A percentile compares a stretch with the other conserved stretches of the same genome.
Conservation (phyloP, 2,888 invertebrate genomes). For the Cheilosia grossa region DNA sequence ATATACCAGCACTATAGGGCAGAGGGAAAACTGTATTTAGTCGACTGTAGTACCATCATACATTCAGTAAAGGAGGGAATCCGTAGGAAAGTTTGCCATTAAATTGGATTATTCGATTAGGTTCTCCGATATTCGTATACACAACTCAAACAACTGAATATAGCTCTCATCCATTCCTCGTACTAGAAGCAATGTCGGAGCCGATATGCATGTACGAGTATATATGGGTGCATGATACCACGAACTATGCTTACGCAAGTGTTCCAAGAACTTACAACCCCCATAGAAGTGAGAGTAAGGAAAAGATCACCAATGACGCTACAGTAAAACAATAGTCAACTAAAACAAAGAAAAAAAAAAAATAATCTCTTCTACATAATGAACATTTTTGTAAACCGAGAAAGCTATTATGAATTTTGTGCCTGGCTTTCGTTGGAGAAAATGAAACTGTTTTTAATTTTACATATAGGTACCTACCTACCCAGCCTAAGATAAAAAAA, state of each 20-base stretch:
- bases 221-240: neutral
- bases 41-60: conserved; percentile 19
- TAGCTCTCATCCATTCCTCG: neutral
- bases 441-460: neutral
- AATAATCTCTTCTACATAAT: neutral
- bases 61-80: conserved; percentile 51
- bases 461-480: neutral
- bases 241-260: conserved; percentile 5
- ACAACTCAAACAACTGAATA: conserved; percentile 3
- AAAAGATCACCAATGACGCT: neutral
- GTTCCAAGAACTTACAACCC: conserved; percentile 11
- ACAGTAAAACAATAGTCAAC: conserved; percentile 9
- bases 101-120: conserved; percentile 71
- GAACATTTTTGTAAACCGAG: conserved; percentile 13
- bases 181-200: neutral
- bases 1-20: no score
- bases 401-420: neutral
- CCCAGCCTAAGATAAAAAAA: neutral
- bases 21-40: neutral
- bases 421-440: neutral
- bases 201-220: neutral
- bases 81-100: conserved; percentile 32
- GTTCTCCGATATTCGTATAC: conserved; percentile 12
- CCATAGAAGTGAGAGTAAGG: neutral
- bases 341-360: neutral